Evolutionary conservation across 2,113 vertebrate species (phyloP), one percentile per base, ranked within the genome.

Genomic region (Paramormyrops kingsleyae): DNA sequence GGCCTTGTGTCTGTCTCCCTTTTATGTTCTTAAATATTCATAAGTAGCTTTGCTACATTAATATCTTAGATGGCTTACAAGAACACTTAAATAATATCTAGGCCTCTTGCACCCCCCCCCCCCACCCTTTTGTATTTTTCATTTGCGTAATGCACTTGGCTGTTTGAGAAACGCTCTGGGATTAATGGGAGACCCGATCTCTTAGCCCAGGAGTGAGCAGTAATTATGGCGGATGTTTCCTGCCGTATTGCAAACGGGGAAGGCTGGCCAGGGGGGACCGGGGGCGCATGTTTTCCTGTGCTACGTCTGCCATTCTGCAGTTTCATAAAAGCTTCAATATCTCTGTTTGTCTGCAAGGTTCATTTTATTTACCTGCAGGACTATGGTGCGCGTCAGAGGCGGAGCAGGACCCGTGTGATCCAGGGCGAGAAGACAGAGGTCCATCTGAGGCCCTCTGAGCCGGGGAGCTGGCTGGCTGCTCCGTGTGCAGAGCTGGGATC

Each of bases 51-150:
- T 98, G 96, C 97, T 97, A 97, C 98, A 99, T 99, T 99, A 99
- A 99, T 99, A 98, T 99, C 98, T 98, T 98, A 98, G 97, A 98
- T 97, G 97, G 97, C 97, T 99, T 99, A 99, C 98, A 99, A 99
- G 98, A 99, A 99, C 98, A 99, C 98, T 99, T 99, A 98, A 98
- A 99, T 98, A 99, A 98, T 97, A 96, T 96, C 96, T 97, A 95
- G 94, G 96, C 89, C 94, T 93, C 95, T 93, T 92, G 53, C 89
- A 21, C 35, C 27, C 50, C 91, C 92, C 95, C 92, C 0, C 46
- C 93, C 92, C 93, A 94, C 94, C 94, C 87, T 94, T 96, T 95
- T 95, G 96, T 96, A 95, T 95, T 97, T 97, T 97, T 97, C 96
- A 98, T 98, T 96, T 98, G 95, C 94, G 94, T 98, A 99, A 99